Conservation (phyloP, 2,113 vertebrate species). For the Nothobranchius kuhntae region DNA sequence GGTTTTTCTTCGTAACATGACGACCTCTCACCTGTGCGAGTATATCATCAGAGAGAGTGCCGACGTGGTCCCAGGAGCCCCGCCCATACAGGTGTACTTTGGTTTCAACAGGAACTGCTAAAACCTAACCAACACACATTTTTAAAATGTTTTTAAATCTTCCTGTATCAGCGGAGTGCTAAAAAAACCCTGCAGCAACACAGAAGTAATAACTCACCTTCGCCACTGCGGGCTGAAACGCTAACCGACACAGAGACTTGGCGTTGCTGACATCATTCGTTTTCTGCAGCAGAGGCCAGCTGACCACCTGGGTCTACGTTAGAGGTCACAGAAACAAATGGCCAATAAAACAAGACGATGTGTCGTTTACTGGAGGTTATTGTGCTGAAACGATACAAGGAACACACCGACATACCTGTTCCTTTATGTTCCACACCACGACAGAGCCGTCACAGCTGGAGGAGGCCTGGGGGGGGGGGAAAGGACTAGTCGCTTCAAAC, state of each 20-base stretch:
- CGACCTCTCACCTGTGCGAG: slow-evolving; percentile 81
- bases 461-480: slow-evolving; percentile 81
- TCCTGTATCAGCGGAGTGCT: no score
- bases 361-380: no score
- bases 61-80: slow-evolving; percentile 83
- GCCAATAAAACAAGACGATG: neutral
- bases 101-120: slow-evolving; percentile 91
- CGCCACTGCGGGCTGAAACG: slow-evolving; percentile 87
- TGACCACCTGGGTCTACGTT: slow-evolving; percentile 81
- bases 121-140: slow-evolving; percentile 72
- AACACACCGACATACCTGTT: slow-evolving; percentile 83
- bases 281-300: slow-evolving; percentile 88
- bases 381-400: no score
- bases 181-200: no score
- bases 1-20: no score
- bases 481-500: neutral
- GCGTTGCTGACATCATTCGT: slow-evolving; percentile 89
- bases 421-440: slow-evolving; percentile 88
- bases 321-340: neutral
- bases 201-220: slow-evolving; percentile 75
- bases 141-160: no score
- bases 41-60: slow-evolving; percentile 82
- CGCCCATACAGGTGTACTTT: slow-evolving; percentile 87
- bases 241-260: slow-evolving; percentile 90
- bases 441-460: slow-evolving; percentile 95